Base-by-base conservation (phyloP, 2,113 vertebrate species). In the Oncorhynchus keta region DNA sequence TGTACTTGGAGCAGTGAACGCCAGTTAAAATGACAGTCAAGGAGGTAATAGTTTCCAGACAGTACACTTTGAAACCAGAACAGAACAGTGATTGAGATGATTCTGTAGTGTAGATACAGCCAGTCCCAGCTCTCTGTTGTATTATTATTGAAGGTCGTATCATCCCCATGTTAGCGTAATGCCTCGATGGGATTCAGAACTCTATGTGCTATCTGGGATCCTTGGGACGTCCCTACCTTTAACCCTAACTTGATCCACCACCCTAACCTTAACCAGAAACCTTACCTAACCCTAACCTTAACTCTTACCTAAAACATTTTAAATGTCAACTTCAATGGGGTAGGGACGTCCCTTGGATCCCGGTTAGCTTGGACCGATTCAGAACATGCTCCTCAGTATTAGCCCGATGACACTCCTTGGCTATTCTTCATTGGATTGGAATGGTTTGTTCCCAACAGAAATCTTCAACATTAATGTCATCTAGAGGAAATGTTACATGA, bases 161-260 rank as follows among this genome's bases (percentile, higher is more conserved):
- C 75, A 75, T 76, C 72, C 78, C 26, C 61, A 32, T 68, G 73
- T 76, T 69, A 59, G 51, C 49, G 20, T 81, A 83, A 81, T 83
- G 57, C 72, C 74, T 73, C 49, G 72, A 59, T 77, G 48, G 65
- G 28, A 81, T 81, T 79, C 75, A 80, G 39, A 45, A 45, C 6
- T 9, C 8, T 45, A 45, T 2, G 39, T 2, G 39, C 39, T 11
- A 2, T 45, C 39, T 11, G 39, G 39, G 8, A 11, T 45, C 39
- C 39, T 45, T 45, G 39, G 39, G 39, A 11, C 2, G 8, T 11
- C 8, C 39, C 39, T 45, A 45, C 39, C 39, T 45, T 11, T 9
- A 45, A 45, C 2, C 39, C 9, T 45, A 45, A 45, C 39, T 45
- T 45, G 39, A 45, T 2, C 39, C 8, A 9, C 39, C 8, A 9